phyloP scores from a whole-genome alignment of 2,797 vertebrate species.

The Arctocebus calabarensis region DNA sequence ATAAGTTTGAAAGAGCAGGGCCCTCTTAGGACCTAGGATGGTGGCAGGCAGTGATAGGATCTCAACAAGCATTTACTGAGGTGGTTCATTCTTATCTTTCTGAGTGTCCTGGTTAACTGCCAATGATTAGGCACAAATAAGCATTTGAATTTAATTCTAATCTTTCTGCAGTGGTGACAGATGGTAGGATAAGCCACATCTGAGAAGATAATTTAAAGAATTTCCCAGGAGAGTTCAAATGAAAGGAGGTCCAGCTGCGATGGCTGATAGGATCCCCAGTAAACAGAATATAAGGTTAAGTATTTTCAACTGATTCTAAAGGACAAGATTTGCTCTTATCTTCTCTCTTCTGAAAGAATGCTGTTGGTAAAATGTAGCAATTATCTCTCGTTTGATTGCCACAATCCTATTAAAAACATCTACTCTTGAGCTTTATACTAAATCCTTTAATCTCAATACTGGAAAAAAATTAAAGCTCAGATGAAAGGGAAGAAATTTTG shows the following conservation, averaged over 20 bases:
- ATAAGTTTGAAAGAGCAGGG: not conserved
- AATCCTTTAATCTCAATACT: slow-evolving; percentile 51
- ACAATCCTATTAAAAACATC: slow-evolving; percentile 42
- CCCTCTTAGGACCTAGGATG: not conserved
- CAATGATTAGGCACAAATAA: slow-evolving; percentile 42
- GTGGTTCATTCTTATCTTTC: not conserved
- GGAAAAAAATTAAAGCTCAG: not conserved
- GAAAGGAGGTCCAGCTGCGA: slow-evolving; percentile 77
- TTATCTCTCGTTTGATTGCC: slow-evolving; percentile 48
- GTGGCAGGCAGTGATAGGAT: not conserved
- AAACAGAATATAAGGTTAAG: slow-evolving; percentile 67
- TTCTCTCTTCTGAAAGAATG: slow-evolving; percentile 29
- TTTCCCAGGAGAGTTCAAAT: slow-evolving; percentile 83
- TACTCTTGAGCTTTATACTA: slow-evolving; percentile 57
- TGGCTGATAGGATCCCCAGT: slow-evolving; percentile 73
- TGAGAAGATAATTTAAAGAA: slow-evolving; percentile 83
- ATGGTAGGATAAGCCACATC: slow-evolving; percentile 81
- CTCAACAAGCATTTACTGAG: not conserved
- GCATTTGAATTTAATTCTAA: slow-evolving; percentile 74
- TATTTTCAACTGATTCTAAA: slow-evolving; percentile 65
- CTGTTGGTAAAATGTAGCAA: slow-evolving; percentile 66
- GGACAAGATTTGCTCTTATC: slow-evolving; percentile 45
- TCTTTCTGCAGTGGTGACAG: slow-evolving; percentile 83
- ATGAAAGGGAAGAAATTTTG: slow-evolving; percentile 29
- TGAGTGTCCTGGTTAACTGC: slow-evolving; percentile 30